phyloP scores from a whole-genome alignment of 2,113 vertebrate genomes.

The Saccopteryx leptura region DNA sequence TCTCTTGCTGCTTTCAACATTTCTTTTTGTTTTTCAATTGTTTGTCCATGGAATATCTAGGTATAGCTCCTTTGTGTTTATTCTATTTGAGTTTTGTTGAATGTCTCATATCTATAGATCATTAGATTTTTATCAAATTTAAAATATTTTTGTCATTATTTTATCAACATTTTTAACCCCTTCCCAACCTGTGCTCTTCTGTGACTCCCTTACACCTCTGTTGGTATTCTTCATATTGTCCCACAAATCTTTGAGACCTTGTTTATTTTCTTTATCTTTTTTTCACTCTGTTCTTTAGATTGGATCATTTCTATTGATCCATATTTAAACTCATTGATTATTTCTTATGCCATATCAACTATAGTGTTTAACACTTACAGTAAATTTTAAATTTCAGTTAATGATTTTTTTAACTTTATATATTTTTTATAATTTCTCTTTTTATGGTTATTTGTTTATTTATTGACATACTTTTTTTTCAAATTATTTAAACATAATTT shows the following conservation, averaged over 20 bases:
- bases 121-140: not conserved
- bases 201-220: not conserved
- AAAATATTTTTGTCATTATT: not conserved
- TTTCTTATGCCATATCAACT: not conserved
- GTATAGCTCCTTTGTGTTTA: not conserved
- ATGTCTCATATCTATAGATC: not conserved
- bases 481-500: not conserved
- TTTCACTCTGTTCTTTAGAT: not conserved
- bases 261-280: not conserved
- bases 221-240: not conserved
- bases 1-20: not conserved
- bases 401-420: not conserved
- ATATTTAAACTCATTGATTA: not conserved
- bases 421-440: not conserved
- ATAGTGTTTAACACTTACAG: not conserved
- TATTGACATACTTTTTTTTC: not conserved
- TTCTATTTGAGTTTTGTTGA: not conserved
- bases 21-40: not conserved
- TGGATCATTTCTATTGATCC: not conserved
- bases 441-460: not conserved
- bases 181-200: not conserved
- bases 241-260: not conserved
- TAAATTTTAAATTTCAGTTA: not conserved
- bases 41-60: not conserved
- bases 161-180: not conserved